A percentile compares a stretch with the other conserved stretches of the same genome.
Evolutionary conservation across 2,113 vertebrate genomes (phyloP).

Genomic region (Illadopsis cleaveri): DNA sequence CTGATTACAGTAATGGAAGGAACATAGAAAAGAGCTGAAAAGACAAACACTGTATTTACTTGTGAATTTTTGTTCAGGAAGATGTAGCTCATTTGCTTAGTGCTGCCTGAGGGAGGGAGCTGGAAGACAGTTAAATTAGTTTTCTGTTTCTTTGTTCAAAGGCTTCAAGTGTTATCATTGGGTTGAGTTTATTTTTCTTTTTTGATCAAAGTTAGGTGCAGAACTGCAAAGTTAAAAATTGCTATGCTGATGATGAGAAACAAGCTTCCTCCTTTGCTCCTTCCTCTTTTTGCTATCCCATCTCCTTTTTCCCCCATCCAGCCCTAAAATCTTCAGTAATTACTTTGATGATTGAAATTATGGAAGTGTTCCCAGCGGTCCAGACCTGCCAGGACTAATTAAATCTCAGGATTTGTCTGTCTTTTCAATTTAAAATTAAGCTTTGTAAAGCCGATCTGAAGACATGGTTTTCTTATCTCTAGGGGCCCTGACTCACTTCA

Average conservation of each 20-base stretch:
- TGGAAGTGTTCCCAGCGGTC: background rate
- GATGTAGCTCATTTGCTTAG: background rate
- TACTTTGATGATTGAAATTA: slow-evolving; percentile 3
- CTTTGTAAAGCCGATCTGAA: background rate
- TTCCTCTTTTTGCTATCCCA: background rate
- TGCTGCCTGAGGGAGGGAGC: background rate
- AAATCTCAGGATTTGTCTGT: background rate
- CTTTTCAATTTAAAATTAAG: slow-evolving; percentile 5
- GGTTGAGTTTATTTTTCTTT: background rate
- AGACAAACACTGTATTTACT: background rate
- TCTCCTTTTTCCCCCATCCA: background rate
- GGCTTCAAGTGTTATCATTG: background rate
- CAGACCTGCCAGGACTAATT: slow-evolving; percentile 36
- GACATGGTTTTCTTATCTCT: background rate
- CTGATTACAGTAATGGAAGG: background rate
- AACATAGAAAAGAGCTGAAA: background rate
- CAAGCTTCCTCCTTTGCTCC: background rate
- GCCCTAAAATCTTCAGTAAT: background rate
- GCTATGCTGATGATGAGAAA: background rate
- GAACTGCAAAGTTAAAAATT: background rate
- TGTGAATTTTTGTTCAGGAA: background rate
- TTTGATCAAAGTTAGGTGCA: background rate
- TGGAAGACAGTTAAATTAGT: background rate
- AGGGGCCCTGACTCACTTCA: background rate
- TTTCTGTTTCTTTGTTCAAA: background rate